Conservation (phyloP, 2,113 vertebrate genomes). For the Toxostoma redivivum region DNA sequence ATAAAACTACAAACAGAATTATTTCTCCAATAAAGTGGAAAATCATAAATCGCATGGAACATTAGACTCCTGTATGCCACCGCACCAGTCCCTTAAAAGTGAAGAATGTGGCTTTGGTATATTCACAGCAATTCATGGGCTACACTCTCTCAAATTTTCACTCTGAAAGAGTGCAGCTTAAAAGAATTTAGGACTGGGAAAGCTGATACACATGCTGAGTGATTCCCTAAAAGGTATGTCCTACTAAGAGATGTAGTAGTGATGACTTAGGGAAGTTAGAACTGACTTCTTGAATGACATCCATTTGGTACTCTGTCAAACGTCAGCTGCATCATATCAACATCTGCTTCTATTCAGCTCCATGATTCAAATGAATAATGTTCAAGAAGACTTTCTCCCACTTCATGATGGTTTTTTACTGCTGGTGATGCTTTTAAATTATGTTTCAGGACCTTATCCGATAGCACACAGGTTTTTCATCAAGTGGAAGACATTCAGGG, state of each 20-base stretch:
- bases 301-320: neutral
- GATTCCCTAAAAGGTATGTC: neutral
- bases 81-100: neutral
- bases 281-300: neutral
- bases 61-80: neutral
- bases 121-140: neutral
- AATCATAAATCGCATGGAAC: neutral
- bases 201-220: neutral
- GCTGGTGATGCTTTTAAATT: neutral
- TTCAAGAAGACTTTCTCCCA: neutral
- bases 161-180: neutral
- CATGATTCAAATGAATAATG: neutral
- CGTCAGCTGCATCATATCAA: neutral
- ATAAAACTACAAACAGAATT: conserved; percentile 1
- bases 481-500: neutral
- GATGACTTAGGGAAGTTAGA: neutral
- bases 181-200: neutral
- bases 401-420: neutral
- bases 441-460: neutral
- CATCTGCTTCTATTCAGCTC: neutral
- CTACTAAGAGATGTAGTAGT: neutral
- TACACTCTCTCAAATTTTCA: neutral
- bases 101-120: neutral
- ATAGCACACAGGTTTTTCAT: neutral
- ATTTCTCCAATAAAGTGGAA: conserved; percentile 7